A percentile compares a stretch with the other conserved stretches of the same genome.
Conservation (phyloP, 2,797 vertebrate genomes). For the Anguilla obscura region DNA sequence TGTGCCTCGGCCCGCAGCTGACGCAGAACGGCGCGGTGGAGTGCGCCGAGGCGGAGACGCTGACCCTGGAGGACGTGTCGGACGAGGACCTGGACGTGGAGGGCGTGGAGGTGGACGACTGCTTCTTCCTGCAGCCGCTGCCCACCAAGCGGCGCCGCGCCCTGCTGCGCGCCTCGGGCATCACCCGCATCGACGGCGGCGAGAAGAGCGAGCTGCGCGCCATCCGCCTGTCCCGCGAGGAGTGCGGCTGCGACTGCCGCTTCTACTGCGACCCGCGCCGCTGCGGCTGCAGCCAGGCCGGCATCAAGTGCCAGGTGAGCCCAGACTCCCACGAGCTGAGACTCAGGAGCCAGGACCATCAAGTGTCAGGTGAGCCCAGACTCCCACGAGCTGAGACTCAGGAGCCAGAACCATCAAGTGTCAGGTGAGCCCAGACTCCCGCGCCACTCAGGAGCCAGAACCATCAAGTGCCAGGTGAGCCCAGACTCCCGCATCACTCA, state of each 20-base stretch:
- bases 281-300: constrained; percentile 93
- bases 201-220: constrained; percentile 90
- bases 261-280: constrained; percentile 91
- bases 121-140: constrained; percentile 92
- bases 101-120: constrained; percentile 89
- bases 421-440: too few relatives aligned
- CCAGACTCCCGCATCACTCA: too few relatives aligned
- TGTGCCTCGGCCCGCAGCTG: constrained; percentile 67
- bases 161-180: constrained; percentile 87
- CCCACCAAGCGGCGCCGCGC: constrained; percentile 89
- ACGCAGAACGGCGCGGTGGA: constrained; percentile 90
- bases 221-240: constrained; percentile 90
- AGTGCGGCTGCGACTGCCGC: constrained; percentile 92
- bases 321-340: too few relatives aligned
- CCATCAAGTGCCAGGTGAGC: too few relatives aligned
- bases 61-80: constrained; percentile 89
- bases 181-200: constrained; percentile 88
- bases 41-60: constrained; percentile 85
- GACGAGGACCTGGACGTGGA: constrained; percentile 93
- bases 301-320: constrained; percentile 92
- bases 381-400: too few relatives aligned
- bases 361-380: too few relatives aligned
- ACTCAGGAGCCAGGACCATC: too few relatives aligned
- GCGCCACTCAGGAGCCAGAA: too few relatives aligned
- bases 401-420: too few relatives aligned